phyloP scores from a whole-genome alignment of 2,113 vertebrate genomes.

The Atherinomorus stipes region DNA sequence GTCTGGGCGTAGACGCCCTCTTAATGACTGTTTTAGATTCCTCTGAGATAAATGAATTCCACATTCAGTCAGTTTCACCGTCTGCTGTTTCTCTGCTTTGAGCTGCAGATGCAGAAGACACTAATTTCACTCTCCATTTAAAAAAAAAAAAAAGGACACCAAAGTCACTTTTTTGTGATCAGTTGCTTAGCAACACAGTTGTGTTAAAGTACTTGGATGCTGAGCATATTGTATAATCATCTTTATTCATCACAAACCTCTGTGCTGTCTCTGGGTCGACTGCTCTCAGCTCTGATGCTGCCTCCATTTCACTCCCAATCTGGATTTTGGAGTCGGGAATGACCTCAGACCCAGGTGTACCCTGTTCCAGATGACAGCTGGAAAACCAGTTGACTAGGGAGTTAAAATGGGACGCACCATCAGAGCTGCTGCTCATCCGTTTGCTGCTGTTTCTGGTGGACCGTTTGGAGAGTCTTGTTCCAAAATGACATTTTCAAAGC shows the following conservation, averaged over 20 bases:
- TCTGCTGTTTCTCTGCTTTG: neutral
- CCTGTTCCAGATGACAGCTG: too few species aligned
- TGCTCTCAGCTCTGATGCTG: conserved; percentile 4
- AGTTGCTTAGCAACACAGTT: conserved; percentile 46
- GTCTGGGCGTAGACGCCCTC: neutral
- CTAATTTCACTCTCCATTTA: accelerated
- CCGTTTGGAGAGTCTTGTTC: conserved; percentile 29
- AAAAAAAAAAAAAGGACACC: neutral
- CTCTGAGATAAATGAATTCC: neutral
- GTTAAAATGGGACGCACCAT: too few species aligned
- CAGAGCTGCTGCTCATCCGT: neutral
- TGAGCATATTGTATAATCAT: conserved; percentile 14
- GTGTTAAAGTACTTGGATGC: conserved; percentile 10
- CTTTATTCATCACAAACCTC: conserved; percentile 1
- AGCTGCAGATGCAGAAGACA: conserved; percentile 10
- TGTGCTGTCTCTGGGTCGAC: conserved; percentile 43
- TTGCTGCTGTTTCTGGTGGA: neutral
- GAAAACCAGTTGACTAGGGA: too few species aligned
- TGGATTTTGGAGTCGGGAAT: too few species aligned
- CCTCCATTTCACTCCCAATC: too few species aligned
- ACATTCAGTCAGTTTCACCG: neutral
- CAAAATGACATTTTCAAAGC: neutral
- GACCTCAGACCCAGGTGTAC: too few species aligned
- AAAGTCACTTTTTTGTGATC: conserved; percentile 10
- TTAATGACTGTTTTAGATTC: too few species aligned